Conservation (phyloP, 2,113 vertebrate genomes). For the Phalacrocorax brasilianus region DNA sequence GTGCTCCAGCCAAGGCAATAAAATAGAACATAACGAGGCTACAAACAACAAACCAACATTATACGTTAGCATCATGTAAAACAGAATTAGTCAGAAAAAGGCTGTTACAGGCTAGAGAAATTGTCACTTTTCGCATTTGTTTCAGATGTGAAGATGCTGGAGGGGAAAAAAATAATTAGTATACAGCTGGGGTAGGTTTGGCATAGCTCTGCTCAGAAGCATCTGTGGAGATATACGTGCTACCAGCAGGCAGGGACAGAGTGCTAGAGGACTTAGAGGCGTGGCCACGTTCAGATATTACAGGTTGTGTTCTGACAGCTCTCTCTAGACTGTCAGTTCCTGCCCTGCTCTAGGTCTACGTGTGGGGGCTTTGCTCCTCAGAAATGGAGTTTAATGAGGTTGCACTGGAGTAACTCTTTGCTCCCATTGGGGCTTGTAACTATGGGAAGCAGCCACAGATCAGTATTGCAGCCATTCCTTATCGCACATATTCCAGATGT, state of each 20-base stretch:
- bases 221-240: not conserved
- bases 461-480: not conserved
- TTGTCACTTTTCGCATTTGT: not conserved
- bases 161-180: not conserved
- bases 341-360: not conserved
- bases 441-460: not conserved
- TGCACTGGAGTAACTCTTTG: not conserved
- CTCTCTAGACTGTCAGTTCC: not conserved
- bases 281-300: not conserved
- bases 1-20: conserved; percentile 89
- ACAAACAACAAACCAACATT: conserved; percentile 17
- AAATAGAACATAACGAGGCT: conserved; percentile 93
- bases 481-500: not conserved
- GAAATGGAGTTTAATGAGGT: not conserved
- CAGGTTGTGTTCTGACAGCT: not conserved
- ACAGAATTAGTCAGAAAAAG: not conserved
- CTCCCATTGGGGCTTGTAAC: not conserved
- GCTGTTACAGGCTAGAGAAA: not conserved
- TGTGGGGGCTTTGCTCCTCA: not conserved
- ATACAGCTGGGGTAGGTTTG: not conserved
- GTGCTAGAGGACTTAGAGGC: rapidly evolving
- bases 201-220: not conserved
- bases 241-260: not conserved
- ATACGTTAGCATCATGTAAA: not conserved
- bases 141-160: not conserved